Percentiles rank a stretch among this genome's conserved stretches.
These are phyloP conservation scores for Drosophila planitibia DNA, from an alignment of 2,888 invertebrate species.

Conservation along the genomic window DNA sequence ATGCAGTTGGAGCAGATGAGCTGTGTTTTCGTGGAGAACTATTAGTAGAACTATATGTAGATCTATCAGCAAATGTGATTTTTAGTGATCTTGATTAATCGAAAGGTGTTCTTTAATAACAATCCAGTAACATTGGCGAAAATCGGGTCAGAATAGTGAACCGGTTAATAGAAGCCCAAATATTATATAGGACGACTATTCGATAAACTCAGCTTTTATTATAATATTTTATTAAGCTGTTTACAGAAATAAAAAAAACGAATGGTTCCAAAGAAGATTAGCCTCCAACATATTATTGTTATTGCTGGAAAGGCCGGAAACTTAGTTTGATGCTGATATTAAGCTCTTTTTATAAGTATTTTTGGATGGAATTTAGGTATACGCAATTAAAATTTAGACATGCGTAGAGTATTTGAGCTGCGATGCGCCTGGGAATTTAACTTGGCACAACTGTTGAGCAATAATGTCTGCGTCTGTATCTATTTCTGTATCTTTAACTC, in stretches of 20 bases:
- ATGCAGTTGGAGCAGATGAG: background rate
- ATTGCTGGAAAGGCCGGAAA: background rate
- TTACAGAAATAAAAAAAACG: background rate
- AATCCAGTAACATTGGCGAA: background rate
- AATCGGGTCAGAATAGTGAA: background rate
- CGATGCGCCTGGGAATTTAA: background rate
- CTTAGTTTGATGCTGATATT: too few relatives aligned
- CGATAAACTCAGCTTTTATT: background rate
- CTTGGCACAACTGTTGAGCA: constrained; percentile 9
- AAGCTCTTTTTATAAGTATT: background rate
- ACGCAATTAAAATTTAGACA: rapidly evolving
- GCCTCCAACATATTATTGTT: background rate
- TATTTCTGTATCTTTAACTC: background rate
- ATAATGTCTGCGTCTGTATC: background rate
- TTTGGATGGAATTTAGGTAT: too few relatives aligned
- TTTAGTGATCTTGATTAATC: background rate
- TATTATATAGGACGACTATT: background rate
- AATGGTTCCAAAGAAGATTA: background rate
- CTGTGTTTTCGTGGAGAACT: background rate
- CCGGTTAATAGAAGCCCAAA: background rate
- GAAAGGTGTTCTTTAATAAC: background rate
- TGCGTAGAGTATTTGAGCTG: background rate
- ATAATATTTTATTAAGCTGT: background rate
- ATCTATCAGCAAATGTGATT: background rate
- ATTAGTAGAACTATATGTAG: background rate